Base-by-base conservation (phyloP, 1,140 invertebrate species). In the Copidosoma floridanum region DNA sequence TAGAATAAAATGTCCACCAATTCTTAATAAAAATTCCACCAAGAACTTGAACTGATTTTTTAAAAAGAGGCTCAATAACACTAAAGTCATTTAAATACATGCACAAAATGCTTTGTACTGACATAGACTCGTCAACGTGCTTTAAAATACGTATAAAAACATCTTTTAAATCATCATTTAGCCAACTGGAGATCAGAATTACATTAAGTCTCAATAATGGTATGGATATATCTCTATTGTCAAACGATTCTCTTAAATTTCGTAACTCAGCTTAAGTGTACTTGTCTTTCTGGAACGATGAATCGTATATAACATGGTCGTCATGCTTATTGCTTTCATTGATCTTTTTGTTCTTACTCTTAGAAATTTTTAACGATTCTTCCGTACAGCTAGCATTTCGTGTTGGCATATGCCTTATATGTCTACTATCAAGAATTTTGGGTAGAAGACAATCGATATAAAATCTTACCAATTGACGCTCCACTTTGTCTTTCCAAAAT, bases 401-500 rank as follows among this genome's bases (percentile, higher is more conserved):
- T 16, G 72, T 70, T 12, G 58, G 47, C 67, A 70, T 65, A 55
- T 53, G 47, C 61, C 68, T 59, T 10, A 61, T 59, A 21, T 55
- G 41, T 8, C 71, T 48, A 40, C 69, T 64, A 52, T 79, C 74
- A 3, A 77, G 38, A 10, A 75, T 70, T 68, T 77, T 72, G 1
- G 71, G 69, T 10, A 73, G 35, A 18, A 77, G 24, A 48, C 72
- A 74, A n/a, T 70, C 54, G 4, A 40, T 52, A 54, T 73, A 73
- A 63, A 76, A 76, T n/a, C 16, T 18, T 10, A 12, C 50, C 10
- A 77, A 48, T 20, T 65, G 37, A 11, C 50, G 38, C 32, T 60
- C 6, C 59, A 67, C 60, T n/a, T 62, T 32, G 23, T 32, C 11
- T 61, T 14, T 64, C 64, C 65, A 43, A 67, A 67, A 2, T n/a